Base-by-base conservation (phyloP, 1,140 invertebrate species). In the Zaprionus lachaisei region DNA sequence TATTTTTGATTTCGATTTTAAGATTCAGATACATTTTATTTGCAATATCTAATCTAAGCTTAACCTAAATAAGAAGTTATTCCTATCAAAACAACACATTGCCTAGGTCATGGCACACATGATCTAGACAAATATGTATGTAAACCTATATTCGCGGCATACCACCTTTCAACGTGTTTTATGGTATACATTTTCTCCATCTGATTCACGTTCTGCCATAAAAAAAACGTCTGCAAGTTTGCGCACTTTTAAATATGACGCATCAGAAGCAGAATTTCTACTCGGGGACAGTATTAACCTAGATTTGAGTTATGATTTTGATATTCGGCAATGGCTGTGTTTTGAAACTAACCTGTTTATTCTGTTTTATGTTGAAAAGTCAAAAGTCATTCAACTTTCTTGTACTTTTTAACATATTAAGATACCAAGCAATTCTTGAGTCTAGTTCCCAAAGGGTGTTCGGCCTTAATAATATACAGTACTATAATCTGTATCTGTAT, bases 181-280 rank as follows among this genome's bases (percentile, higher is more conserved):
- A 17, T n/a, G n/a, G n/a, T n/a, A n/a, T 20, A 49, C 7, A 49
- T 49, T 49, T 20, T 49, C 44, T 22, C 44, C 47, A 51, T 51
- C 47, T 51, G 47, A 51, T 51, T 51, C 47, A 51, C 47, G 47
- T 51, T 51, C 14, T 9, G 20, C 3, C 47, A 51, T 51, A 14
- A 51, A 51, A 47, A 51, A 12, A 12, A 49, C 44, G n/a, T 20
- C 44, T 49, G 9, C 7, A 49, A 49, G 44, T 5, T 49, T 17
- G 2, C 44, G 9, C 3, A 51, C 47, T 51, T 24, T 51, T 20
- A 51, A 51, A 24, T 51, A 24, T 51, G 47, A 51, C 47, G 47
- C 47, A 51, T 51, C 47, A 22, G 47, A 47, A 47, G 44, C 4
- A 51, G 47, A 51, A 51, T 51, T 51, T 51, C 47, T 51, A 24